Base-by-base conservation (phyloP, 1,140 invertebrate species). In the Drosophila simulans region DNA sequence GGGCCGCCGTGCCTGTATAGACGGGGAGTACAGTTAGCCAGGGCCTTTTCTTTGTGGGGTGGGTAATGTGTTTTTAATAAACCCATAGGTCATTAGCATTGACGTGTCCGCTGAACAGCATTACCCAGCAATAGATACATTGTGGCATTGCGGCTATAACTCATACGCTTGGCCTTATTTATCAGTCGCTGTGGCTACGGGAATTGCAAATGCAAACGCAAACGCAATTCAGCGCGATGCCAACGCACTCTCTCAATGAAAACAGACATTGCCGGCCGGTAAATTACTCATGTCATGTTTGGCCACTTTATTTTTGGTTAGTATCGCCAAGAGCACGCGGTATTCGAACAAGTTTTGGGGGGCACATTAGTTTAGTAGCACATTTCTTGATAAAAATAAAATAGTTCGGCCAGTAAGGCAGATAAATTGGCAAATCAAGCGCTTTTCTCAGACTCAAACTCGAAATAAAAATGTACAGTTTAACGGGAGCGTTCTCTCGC, bases 381-480 rank as follows among this genome's bases (percentile, higher is more conserved):
- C 56, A 69, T 62, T 78, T 66, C 77, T 68, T 86, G 71, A 88
- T 83, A 89, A 88, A 79, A 73, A 72, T 86, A 69, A 77, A 60
- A 69, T 57, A 53, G 65, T 65, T 68, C 39, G 54, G 57, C 12
- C 52, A 66, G 55, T 82, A 88, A 82, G 72, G 62, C 60, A 59
- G 43, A 72, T 72, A 86, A 86, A 86, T 86, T 83, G 70, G 71
- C 79, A 83, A 85, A 85, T 86, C 64, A 75, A 79, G 73, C 77
- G 66, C 60, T 85, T 88, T 88, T 71, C 63, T 64, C 57, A 52
- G 69, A 79, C 65, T 59, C 59, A 72, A 83, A 82, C 78, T 85
- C 65, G 51, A 88, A 84, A 75, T 70, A 74, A 82, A 89, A 88
- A 88, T 88, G 83, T 88, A 88, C 83, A 88, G 83, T 88, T 86